Conservation (phyloP, 2,113 vertebrate species). For the Protomyctophum bolini region DNA sequence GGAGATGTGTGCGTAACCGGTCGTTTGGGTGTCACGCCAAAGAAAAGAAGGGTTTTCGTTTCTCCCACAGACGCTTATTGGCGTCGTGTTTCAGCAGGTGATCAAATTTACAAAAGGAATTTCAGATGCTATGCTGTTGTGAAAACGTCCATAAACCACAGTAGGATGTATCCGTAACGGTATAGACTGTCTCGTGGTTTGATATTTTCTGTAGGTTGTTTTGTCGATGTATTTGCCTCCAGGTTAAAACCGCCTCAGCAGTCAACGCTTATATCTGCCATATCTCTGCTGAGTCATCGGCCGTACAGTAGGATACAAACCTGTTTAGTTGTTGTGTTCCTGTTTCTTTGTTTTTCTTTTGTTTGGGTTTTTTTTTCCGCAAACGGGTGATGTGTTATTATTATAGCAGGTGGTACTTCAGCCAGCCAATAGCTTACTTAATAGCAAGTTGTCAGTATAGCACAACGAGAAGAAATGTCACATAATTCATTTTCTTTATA, state of each 20-base stretch:
- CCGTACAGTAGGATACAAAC: conserved; percentile 8
- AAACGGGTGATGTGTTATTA: conserved; percentile 44
- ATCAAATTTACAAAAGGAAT: not conserved
- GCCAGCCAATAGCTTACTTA: not conserved
- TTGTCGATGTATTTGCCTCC: conserved; percentile 31
- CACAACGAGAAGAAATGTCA: too few species aligned
- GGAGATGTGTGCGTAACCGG: not conserved
- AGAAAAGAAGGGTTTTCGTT: not conserved
- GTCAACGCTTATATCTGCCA: conserved; percentile 45
- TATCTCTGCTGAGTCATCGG: conserved; percentile 64
- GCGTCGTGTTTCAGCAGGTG: not conserved
- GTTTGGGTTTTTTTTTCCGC: conserved; percentile 38
- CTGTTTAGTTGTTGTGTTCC: conserved; percentile 32
- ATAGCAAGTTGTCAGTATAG: too few species aligned
- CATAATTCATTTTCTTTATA: not conserved
- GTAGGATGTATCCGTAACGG: too few species aligned
- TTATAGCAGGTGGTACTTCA: not conserved
- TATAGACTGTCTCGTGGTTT: not conserved
- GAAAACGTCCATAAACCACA: too few species aligned
- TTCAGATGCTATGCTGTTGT: not conserved
- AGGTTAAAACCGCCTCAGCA: conserved; percentile 34
- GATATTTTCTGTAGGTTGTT: not conserved
- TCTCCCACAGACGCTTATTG: not conserved
- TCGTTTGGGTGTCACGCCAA: conserved; percentile 22
- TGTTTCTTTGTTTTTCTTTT: conserved; percentile 41